Evolutionary conservation across 2,797 vertebrate species (phyloP).

Genomic region (Sebastiscus albofasciatus): DNA sequence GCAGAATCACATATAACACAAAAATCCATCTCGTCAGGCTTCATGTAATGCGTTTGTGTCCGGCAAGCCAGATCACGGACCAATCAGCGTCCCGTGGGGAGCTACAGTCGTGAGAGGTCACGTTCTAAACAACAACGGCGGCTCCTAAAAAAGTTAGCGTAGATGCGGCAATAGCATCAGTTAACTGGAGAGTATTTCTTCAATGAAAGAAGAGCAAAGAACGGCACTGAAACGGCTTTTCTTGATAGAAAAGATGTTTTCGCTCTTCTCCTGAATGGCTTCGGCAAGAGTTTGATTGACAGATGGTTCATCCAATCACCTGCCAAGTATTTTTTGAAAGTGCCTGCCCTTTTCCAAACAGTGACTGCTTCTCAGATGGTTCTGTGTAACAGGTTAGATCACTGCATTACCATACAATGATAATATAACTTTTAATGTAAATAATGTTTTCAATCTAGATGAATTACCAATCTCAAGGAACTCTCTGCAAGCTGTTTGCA

Average conservation of each 20-base stretch:
- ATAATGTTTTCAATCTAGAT: not conserved
- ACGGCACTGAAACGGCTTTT: not conserved
- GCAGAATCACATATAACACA: not conserved
- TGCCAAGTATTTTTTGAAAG: no score
- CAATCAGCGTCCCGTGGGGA: fast-evolving
- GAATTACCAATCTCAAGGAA: not conserved
- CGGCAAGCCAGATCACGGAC: not conserved
- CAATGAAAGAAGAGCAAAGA: not conserved
- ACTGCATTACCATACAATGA: no score
- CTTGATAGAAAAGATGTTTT: no score
- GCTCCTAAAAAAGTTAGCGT: not conserved
- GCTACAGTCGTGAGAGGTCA: not conserved
- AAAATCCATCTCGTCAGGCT: not conserved
- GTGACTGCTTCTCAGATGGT: not conserved
- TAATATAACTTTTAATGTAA: not conserved
- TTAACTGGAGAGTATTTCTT: not conserved
- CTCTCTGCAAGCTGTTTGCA: not conserved
- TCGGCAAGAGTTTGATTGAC: no score
- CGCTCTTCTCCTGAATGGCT: no score
- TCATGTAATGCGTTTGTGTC: not conserved
- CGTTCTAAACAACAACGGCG: not conserved
- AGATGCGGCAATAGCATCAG: not conserved
- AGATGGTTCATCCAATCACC: no score
- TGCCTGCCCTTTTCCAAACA: not conserved
- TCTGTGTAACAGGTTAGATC: no score